Percentiles rank a stretch among this genome's conserved stretches.
Conservation (phyloP, 2,797 vertebrate genomes). For the Tarsius wallacei region DNA sequence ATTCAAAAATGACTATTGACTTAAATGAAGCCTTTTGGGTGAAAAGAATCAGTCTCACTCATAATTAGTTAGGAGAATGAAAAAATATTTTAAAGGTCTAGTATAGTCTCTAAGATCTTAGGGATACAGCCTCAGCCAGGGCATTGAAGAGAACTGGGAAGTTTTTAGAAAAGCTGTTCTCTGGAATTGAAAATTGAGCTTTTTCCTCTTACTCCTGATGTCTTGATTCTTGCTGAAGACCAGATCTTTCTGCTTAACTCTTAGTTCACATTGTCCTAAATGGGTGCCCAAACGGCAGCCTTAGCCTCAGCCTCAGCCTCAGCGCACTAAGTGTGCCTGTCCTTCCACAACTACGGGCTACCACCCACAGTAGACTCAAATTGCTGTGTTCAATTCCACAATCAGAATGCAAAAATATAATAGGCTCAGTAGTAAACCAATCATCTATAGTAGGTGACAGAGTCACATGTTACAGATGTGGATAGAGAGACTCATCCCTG, state of each 20-base stretch:
- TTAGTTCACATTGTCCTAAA: background rate
- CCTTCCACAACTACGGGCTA: background rate
- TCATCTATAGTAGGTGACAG: background rate
- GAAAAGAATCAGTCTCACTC: background rate
- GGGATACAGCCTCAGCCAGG: background rate
- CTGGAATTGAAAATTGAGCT: background rate
- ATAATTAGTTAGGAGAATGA: background rate
- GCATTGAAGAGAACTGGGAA: background rate
- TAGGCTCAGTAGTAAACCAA: background rate
- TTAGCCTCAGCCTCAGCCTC: background rate
- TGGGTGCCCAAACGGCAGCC: background rate
- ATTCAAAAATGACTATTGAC: constrained; percentile 4
- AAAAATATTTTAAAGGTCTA: background rate
- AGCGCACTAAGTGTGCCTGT: background rate
- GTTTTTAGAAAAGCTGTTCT: background rate
- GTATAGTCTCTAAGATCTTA: background rate
- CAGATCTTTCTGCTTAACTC: background rate
- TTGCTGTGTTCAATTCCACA: background rate
- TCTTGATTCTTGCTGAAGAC: background rate
- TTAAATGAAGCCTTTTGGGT: background rate
- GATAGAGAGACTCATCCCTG: background rate
- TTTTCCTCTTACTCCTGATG: background rate
- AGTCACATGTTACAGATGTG: background rate
- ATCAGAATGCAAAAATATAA: background rate
- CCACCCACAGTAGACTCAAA: too few species aligned